phyloP scores from a whole-genome alignment of 2,113 vertebrate genomes.

The Verasper variegatus region DNA sequence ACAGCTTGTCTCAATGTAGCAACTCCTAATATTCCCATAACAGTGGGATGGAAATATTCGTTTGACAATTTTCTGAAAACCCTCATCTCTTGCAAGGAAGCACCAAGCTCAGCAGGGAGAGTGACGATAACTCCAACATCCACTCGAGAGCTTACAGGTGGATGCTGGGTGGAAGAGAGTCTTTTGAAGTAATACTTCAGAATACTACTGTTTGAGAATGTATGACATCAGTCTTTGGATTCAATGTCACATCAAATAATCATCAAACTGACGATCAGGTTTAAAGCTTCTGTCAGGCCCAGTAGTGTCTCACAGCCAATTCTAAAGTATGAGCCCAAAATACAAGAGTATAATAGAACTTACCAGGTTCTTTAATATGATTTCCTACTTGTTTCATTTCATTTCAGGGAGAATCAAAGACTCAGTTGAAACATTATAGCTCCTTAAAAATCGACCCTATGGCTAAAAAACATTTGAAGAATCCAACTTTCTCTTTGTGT shows the following conservation, averaged over 20 bases:
- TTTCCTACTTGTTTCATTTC: background rate
- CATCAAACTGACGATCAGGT: background rate
- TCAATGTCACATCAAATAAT: background rate
- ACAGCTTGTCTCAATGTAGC: background rate
- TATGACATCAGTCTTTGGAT: background rate
- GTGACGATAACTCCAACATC: background rate
- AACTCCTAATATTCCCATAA: background rate
- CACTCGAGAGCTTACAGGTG: background rate
- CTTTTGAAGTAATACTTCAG: background rate
- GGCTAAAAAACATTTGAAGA: slow-evolving; percentile 7
- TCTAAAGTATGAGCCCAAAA: background rate
- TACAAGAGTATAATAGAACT: background rate
- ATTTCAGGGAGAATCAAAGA: slow-evolving; percentile 22
- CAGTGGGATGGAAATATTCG: background rate
- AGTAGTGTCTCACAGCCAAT: background rate
- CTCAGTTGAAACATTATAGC: slow-evolving; percentile 31
- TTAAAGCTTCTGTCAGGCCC: background rate
- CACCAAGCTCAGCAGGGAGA: background rate
- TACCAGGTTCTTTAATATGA: background rate
- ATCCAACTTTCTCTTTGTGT: background rate
- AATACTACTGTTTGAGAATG: background rate
- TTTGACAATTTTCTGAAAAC: too few species aligned
- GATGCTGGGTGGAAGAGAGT: background rate
- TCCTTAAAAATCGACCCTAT: slow-evolving; percentile 25
- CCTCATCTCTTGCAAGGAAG: background rate